Base-by-base conservation (phyloP, 2,888 invertebrate species). In the Onthophagus sagittarius region DNA sequence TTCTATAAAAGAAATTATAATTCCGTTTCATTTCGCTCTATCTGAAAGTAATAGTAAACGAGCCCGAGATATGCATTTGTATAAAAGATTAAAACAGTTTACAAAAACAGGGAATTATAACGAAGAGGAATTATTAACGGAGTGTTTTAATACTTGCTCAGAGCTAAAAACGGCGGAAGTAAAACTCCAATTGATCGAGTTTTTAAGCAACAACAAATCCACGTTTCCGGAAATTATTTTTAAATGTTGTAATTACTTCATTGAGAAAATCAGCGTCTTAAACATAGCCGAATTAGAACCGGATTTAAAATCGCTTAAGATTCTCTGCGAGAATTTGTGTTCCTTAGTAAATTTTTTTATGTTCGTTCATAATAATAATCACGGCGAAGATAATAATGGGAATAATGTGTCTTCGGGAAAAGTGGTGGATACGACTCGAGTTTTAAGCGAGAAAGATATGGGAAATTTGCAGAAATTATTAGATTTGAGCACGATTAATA, bases 1-100 rank as follows among this genome's bases (percentile, higher is more conserved):
- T 0, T 90, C 91, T 79, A 84, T 98, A 0, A 95, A 94, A 83
- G 93, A 93, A 81, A 90, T 98, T 76, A 87, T 88, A 75, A 92
- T 98, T 79, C 98, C 98, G 23, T 98, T 97, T 84, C 97, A 97
- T 85, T 94, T 93, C 83, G 93, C 96, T 0, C 87, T 98, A 63
- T 94, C 94, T 83, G 96, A 94, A 78, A 94, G 93, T 82, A 94
- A 94, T 84, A 96, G 94, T 74, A 93, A 93, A 79, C 90, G 94
- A 79, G 94, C 96, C 0, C 90, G 95, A 78, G 98, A 98, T 84
- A 88, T 97, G 72, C 96, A 97, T 85, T 87, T 96, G 67, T 87
- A 97, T 75, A 92, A 94, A 81, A 92, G 94, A 78, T 84, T 94
- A 31, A 90, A 92, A 75, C 90, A 89, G 63, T 88, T 89, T 75